Evolutionary conservation across 2,113 vertebrate species (phyloP).

Genomic region (Labeo rohita): DNA sequence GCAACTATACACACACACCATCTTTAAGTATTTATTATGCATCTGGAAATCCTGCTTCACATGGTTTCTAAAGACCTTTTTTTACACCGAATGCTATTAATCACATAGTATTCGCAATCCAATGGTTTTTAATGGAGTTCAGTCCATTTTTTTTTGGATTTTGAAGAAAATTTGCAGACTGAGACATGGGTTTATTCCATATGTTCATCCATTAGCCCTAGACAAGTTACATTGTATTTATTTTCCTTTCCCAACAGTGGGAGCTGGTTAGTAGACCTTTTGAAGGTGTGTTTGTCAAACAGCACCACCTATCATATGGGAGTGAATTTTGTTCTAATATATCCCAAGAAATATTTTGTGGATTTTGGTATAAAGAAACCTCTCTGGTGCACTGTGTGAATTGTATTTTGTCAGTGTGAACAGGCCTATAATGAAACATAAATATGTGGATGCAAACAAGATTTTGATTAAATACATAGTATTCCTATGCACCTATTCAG

Average conservation of each 20-base stretch:
- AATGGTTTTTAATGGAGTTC: too few relatives aligned
- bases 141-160: neutral
- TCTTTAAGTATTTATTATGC: slow-evolving; percentile 8
- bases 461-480: neutral
- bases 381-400: neutral
- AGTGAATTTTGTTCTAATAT: neutral
- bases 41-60: neutral
- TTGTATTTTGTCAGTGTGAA: neutral
- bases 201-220: neutral
- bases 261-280: neutral
- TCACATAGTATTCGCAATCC: neutral
- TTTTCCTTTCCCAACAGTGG: neutral
- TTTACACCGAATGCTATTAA: neutral
- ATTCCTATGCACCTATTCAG: neutral
- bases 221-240: neutral
- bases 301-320: neutral
- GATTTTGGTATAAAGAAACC: neutral
- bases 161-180: neutral
- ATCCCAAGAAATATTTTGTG: neutral
- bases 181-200: neutral
- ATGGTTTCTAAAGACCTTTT: neutral
- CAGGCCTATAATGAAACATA: neutral
- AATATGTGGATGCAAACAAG: neutral
- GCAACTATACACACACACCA: neutral
- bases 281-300: neutral